Percentiles rank a stretch among this genome's conserved stretches.
Conservation (phyloP, 64 coral and sea anemone genomes). For the Exaiptasia diaphana region DNA sequence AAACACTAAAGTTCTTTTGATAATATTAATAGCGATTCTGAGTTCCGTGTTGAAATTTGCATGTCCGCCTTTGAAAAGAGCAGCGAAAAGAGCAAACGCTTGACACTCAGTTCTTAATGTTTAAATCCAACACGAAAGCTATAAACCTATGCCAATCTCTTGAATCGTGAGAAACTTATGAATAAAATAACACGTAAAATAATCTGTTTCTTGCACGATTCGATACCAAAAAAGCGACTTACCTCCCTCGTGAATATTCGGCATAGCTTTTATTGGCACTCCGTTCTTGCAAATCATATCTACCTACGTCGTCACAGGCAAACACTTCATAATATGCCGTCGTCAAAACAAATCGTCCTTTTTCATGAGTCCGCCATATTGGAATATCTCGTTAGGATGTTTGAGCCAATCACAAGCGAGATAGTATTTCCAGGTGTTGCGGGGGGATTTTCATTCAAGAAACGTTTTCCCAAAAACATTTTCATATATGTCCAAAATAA, state of each 20-base stretch:
- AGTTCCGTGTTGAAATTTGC: too few species aligned
- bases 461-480: too few species aligned
- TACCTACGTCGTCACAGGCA: background rate
- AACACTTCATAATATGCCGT: background rate
- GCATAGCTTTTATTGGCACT: constrained; percentile 47
- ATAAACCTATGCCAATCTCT: background rate
- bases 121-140: background rate
- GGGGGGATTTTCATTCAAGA: too few species aligned
- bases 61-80: background rate
- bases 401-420: background rate
- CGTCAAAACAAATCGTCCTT: background rate
- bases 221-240: background rate
- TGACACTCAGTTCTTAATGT: background rate
- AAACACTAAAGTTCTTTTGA: background rate
- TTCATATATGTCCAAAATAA: too few species aligned
- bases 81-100: background rate
- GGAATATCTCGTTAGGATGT: background rate
- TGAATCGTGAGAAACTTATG: background rate
- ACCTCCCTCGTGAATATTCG: constrained; percentile 76
- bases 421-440: too few species aligned
- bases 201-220: background rate
- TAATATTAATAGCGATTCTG: too few species aligned
- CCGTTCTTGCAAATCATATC: constrained; percentile 78
- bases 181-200: background rate
- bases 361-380: background rate